Evolutionary conservation across 2,797 vertebrate genomes (phyloP).

Genomic region (Falco concolor): DNA sequence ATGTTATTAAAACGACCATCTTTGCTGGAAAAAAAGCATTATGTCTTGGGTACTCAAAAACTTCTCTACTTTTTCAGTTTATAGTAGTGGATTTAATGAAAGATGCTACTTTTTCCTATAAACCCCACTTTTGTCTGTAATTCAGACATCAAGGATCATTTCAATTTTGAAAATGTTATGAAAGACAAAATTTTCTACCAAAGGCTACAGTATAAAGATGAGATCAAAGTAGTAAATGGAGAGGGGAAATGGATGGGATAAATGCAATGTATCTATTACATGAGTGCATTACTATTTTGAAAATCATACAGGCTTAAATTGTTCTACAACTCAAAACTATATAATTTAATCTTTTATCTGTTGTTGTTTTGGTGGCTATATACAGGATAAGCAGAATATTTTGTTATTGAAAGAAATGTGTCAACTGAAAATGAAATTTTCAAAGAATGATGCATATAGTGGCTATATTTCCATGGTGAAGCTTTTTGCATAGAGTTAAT

Average conservation of each 20-base stretch:
- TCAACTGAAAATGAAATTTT: not conserved
- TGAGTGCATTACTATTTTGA: not conserved
- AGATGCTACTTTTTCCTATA: not conserved
- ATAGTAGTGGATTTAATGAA: not conserved
- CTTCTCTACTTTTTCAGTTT: not conserved
- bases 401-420: not conserved
- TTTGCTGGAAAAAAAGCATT: not conserved
- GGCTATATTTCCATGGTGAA: not conserved
- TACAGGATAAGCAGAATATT: not conserved
- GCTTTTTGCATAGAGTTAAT: conserved; percentile 41
- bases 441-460: not conserved
- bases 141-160: not conserved
- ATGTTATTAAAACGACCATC: not conserved
- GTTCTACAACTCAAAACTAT: not conserved
- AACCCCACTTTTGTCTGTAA: not conserved
- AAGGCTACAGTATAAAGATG: not conserved
- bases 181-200: not conserved
- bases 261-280: not conserved
- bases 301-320: not conserved
- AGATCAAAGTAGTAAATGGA: not conserved
- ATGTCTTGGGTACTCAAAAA: not conserved
- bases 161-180: not conserved
- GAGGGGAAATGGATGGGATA: not conserved
- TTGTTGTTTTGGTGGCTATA: not conserved
- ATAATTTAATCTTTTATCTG: not conserved